phyloP scores from a whole-genome alignment of 92 coral and sea anemone genomes.

The Phymanthus crucifer region DNA sequence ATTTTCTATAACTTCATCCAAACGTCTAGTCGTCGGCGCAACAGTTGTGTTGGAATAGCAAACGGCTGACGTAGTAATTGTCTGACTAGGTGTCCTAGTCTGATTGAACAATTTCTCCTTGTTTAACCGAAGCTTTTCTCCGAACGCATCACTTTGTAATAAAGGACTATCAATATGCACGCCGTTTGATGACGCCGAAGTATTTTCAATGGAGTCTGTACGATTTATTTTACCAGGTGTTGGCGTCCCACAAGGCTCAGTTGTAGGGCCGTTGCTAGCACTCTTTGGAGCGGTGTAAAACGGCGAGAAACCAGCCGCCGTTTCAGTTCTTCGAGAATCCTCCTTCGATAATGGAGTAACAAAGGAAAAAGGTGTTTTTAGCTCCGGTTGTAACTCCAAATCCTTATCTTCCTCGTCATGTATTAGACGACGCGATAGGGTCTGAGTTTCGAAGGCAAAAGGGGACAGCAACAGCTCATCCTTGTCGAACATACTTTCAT shows the following conservation, averaged over 20 bases:
- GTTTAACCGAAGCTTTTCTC: constrained; percentile 8
- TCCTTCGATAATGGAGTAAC: constrained; percentile 11
- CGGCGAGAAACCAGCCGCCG: not conserved
- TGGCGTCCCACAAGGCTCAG: constrained; percentile 15
- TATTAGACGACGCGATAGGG: not conserved
- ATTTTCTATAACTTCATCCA: not conserved
- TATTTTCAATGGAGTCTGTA: constrained; percentile 4
- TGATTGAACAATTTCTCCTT: not conserved
- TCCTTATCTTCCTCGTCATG: constrained; percentile 2
- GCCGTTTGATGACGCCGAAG: not conserved
- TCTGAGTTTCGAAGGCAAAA: constrained; percentile 26
- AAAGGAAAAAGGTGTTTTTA: constrained; percentile 28
- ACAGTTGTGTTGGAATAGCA: not conserved
- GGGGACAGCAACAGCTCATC: constrained; percentile 21
- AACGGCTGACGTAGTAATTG: not conserved
- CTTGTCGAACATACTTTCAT: not conserved
- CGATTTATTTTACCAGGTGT: constrained; percentile 2
- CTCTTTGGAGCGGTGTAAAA: not conserved
- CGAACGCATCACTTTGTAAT: constrained; percentile 6
- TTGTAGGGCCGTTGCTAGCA: not conserved
- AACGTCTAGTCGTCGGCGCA: not conserved
- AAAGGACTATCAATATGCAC: not conserved
- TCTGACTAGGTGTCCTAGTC: not conserved
- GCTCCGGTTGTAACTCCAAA: not conserved
- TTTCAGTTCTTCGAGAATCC: not conserved